Conservation (phyloP, 2,113 vertebrate genomes). For the Nibea albiflora region DNA sequence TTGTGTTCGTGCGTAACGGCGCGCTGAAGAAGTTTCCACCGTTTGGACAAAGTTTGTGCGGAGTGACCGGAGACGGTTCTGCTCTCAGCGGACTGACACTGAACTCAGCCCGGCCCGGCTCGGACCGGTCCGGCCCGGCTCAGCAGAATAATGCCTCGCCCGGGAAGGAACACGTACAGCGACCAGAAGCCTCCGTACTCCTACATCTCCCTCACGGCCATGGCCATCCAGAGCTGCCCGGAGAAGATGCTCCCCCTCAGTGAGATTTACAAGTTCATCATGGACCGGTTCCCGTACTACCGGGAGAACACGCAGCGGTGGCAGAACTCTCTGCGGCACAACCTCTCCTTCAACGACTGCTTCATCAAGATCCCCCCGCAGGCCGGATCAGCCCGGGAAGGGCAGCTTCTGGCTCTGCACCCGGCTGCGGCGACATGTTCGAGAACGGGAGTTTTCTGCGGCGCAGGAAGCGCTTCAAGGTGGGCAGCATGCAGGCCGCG, state of each 20-base stretch:
- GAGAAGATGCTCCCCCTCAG: constrained; percentile 98
- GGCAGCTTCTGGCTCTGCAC: constrained; percentile 96
- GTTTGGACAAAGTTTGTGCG: constrained; percentile 34
- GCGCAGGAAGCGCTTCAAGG: constrained; percentile 95
- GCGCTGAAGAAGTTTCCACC: constrained; percentile 30
- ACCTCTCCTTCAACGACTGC: constrained; percentile 97
- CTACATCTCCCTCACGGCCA: constrained; percentile 96
- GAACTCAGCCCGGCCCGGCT: neutral
- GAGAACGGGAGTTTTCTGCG: constrained; percentile 96
- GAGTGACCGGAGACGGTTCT: neutral
- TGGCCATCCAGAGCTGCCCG: constrained; percentile 96
- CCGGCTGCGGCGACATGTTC: constrained; percentile 97
- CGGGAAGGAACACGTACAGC: constrained; percentile 95
- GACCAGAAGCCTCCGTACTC: constrained; percentile 98
- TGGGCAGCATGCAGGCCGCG: constrained; percentile 81
- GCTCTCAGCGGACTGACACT: constrained; percentile 6
- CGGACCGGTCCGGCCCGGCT: constrained; percentile 35
- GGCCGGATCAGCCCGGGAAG: constrained; percentile 95
- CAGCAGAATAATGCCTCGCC: constrained; percentile 89
- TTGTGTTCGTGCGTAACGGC: neutral
- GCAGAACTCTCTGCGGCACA: constrained; percentile 98
- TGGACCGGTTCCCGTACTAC: constrained; percentile 96
- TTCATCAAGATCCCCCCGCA: constrained; percentile 96
- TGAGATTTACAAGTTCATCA: constrained; percentile 98
- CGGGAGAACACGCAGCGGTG: constrained; percentile 96